phyloP scores from a whole-genome alignment of 1,140 invertebrate species.

The Plectus sambesii region DNA sequence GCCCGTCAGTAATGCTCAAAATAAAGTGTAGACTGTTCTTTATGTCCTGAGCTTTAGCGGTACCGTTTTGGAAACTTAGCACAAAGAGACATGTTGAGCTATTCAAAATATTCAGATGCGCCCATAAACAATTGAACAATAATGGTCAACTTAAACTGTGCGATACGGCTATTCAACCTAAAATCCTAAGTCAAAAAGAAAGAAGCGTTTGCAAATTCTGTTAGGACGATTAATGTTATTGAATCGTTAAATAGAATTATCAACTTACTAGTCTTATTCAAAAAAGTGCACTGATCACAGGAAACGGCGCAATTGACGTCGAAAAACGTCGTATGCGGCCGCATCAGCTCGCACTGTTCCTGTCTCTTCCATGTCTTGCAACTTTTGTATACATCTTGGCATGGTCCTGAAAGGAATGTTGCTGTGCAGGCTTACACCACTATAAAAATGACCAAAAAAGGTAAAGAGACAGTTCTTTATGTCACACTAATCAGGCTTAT shows the following conservation, averaged over 20 bases:
- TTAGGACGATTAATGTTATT: background rate
- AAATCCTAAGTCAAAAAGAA: conserved; percentile 1
- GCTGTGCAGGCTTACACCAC: background rate
- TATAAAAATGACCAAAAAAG: background rate
- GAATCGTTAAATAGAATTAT: conserved; percentile 4
- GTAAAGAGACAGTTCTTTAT: too few species aligned
- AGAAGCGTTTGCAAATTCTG: conserved; percentile 4
- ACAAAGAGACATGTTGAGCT: too few species aligned
- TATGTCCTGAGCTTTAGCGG: background rate
- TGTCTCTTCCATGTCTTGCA: conserved; percentile 24
- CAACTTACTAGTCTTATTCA: conserved; percentile 6
- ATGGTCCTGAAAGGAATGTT: conserved; percentile 16
- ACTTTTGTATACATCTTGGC: conserved; percentile 25
- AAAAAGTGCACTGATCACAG: conserved; percentile 13
- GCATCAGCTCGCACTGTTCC: conserved; percentile 22
- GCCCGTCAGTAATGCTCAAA: too few species aligned
- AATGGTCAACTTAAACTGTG: too few species aligned
- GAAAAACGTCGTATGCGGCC: conserved; percentile 18
- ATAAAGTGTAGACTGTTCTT: background rate
- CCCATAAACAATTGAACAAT: too few species aligned
- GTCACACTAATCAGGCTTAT: too few species aligned
- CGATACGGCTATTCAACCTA: too few species aligned
- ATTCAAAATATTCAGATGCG: too few species aligned
- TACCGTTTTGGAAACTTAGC: too few species aligned
- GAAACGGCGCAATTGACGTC: conserved; percentile 24